Conservation (phyloP, 2,797 vertebrate genomes). For the Halcyon badia region DNA sequence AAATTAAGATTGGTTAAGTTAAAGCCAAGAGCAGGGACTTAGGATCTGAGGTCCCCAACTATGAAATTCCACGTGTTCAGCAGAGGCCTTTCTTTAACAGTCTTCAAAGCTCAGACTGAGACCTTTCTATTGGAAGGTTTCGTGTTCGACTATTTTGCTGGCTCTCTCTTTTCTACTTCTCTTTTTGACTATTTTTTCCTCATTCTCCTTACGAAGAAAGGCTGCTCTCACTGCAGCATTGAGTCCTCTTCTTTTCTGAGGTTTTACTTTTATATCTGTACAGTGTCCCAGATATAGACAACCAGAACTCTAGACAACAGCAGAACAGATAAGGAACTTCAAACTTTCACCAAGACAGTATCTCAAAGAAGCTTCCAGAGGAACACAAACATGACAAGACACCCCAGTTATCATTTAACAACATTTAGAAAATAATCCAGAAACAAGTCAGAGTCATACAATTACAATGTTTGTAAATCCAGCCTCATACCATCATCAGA, state of each 20-base stretch:
- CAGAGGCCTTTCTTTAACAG: neutral
- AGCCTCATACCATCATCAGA: neutral
- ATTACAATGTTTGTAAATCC: neutral
- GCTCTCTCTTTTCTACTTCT: neutral
- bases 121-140: neutral
- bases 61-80: neutral
- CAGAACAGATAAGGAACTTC: conserved; percentile 7
- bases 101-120: neutral
- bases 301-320: neutral
- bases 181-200: neutral
- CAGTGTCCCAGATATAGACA: neutral
- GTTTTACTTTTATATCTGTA: neutral
- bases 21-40: neutral
- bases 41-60: neutral
- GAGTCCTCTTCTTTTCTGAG: neutral
- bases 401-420: neutral
- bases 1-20: neutral
- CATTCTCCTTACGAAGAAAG: neutral
- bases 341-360: neutral
- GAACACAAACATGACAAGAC: neutral
- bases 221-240: neutral
- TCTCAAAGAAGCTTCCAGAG: neutral
- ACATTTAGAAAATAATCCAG: neutral
- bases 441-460: neutral
- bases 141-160: neutral